phyloP scores from a whole-genome alignment of 2,113 vertebrate species.

The Crotalus horridus region DNA sequence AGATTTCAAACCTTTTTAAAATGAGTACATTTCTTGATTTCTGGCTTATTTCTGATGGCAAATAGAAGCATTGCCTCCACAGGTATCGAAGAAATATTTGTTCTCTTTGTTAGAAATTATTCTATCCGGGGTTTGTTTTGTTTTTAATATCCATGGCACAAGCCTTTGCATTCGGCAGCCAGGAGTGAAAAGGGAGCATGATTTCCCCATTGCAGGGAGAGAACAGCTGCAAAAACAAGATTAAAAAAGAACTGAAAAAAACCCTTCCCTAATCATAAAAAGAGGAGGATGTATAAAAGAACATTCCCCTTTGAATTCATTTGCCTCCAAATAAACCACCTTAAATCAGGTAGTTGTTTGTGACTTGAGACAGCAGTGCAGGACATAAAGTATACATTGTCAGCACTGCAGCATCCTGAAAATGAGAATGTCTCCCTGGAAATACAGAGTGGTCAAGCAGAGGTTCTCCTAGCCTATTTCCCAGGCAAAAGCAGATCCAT shows the following conservation, averaged over 20 bases:
- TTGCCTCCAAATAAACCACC: neutral
- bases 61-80: neutral
- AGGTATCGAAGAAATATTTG: neutral
- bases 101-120: neutral
- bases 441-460: fast-evolving
- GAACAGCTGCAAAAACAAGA: conserved; percentile 3
- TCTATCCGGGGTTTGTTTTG: neutral
- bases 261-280: neutral
- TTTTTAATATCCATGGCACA: neutral
- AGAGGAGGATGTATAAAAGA: neutral
- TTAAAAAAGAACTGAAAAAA: neutral
- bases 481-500: fast-evolving
- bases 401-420: neutral
- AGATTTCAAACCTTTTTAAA: neutral
- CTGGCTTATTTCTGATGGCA: neutral
- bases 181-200: neutral
- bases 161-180: neutral
- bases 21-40: neutral
- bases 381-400: neutral
- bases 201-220: neutral
- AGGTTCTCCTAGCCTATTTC: neutral
- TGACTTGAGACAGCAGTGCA: neutral
- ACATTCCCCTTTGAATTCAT: neutral
- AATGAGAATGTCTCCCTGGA: neutral
- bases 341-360: neutral